Evolutionary conservation across 1,140 invertebrate genomes (phyloP).

Genomic region (Neodiprion fabricii): DNA sequence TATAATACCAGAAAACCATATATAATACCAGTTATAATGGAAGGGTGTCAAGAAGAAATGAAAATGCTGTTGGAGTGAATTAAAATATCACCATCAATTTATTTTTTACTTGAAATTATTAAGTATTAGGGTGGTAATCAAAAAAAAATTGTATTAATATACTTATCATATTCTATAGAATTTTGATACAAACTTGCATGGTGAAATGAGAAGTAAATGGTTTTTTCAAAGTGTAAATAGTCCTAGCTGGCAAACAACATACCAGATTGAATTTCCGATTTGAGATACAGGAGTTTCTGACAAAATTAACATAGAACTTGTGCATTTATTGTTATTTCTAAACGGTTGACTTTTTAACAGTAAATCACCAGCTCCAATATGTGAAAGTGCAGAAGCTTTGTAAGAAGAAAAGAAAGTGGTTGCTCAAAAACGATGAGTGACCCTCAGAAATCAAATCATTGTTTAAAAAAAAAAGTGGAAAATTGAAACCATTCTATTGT

Average conservation of each 20-base stretch:
- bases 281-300: background rate
- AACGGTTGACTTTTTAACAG: background rate
- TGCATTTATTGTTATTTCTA: too few relatives aligned
- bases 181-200: background rate
- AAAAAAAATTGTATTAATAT: background rate
- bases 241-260: background rate
- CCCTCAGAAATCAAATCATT: too few relatives aligned
- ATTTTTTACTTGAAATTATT: background rate
- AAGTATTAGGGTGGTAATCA: background rate
- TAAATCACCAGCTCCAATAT: background rate
- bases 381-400: too few relatives aligned
- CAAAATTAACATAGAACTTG: background rate
- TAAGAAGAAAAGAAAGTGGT: too few relatives aligned
- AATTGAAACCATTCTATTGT: background rate
- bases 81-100: background rate
- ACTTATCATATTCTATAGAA: background rate
- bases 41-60: background rate
- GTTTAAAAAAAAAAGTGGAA: background rate
- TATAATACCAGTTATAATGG: constrained; percentile 30
- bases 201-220: background rate
- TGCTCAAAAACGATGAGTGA: too few relatives aligned
- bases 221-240: background rate
- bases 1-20: constrained; percentile 30
- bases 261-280: background rate
- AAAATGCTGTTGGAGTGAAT: background rate